Conservation (phyloP, 2,888 invertebrate species). For the Campoletis raptor region DNA sequence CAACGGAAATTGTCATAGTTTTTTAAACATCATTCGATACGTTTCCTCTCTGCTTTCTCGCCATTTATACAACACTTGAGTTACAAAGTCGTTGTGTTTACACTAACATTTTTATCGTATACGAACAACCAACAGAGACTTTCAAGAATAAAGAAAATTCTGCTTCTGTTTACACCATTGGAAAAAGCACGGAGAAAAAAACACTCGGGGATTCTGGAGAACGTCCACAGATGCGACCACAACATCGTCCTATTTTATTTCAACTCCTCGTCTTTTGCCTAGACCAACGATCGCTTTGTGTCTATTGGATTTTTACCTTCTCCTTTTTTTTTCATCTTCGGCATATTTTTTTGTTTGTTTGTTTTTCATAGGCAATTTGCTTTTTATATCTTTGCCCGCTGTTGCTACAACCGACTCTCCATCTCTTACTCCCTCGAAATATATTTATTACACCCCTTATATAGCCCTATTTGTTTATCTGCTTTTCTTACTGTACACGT, state of each 20-base stretch:
- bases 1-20: not conserved
- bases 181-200: conserved; percentile 8
- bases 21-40: not conserved
- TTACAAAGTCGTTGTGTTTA: not conserved
- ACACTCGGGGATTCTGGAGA: conserved; percentile 64
- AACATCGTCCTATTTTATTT: conserved; percentile 55
- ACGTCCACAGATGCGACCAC: conserved; percentile 72
- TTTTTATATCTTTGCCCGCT: conserved; percentile 58
- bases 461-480: conserved; percentile 53
- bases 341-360: conserved; percentile 20
- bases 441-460: conserved; percentile 33
- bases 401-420: conserved; percentile 40
- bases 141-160: conserved; percentile 28
- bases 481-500: conserved; percentile 44
- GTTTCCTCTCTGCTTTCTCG: not conserved
- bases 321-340: conserved; percentile 33
- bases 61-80: not conserved
- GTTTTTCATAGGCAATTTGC: conserved; percentile 43
- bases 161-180: conserved; percentile 31
- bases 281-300: conserved; percentile 28
- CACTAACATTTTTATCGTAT: not conserved
- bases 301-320: conserved; percentile 37
- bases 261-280: conserved; percentile 49
- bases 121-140: conserved; percentile 1
- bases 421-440: conserved; percentile 24